phyloP scores from a whole-genome alignment of 2,113 vertebrate species.

The Tupaia tana region DNA sequence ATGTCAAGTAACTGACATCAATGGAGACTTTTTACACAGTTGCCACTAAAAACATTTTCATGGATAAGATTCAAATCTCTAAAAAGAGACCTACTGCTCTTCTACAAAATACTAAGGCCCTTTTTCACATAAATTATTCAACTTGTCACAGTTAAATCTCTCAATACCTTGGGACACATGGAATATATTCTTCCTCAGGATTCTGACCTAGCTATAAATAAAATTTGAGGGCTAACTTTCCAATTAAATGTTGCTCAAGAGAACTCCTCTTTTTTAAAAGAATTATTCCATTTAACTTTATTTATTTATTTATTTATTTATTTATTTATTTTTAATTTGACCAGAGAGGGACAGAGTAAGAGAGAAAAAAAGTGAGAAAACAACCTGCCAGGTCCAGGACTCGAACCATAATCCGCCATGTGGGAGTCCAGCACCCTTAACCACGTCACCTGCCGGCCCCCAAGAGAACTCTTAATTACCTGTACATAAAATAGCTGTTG shows the following conservation, averaged over 20 bases:
- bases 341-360: too few relatives aligned
- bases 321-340: too few relatives aligned
- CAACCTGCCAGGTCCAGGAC: too few relatives aligned
- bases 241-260: not conserved
- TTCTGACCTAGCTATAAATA: not conserved
- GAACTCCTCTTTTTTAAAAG: not conserved
- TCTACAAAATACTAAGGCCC: not conserved
- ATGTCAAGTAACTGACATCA: slow-evolving; percentile 1
- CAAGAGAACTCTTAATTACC: not conserved
- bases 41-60: not conserved
- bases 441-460: too few relatives aligned
- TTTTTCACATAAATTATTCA: not conserved
- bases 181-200: not conserved
- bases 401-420: too few relatives aligned
- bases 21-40: not conserved
- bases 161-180: not conserved
- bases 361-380: too few relatives aligned
- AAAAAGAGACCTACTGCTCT: not conserved
- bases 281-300: too few relatives aligned
- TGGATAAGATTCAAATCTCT: not conserved
- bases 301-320: too few relatives aligned
- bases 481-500: slow-evolving; percentile 17
- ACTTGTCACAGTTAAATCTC: not conserved
- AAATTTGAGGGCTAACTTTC: not conserved
- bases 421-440: too few relatives aligned